Conservation (phyloP, 2,888 invertebrate species). For the Callimorpha dominula region DNA sequence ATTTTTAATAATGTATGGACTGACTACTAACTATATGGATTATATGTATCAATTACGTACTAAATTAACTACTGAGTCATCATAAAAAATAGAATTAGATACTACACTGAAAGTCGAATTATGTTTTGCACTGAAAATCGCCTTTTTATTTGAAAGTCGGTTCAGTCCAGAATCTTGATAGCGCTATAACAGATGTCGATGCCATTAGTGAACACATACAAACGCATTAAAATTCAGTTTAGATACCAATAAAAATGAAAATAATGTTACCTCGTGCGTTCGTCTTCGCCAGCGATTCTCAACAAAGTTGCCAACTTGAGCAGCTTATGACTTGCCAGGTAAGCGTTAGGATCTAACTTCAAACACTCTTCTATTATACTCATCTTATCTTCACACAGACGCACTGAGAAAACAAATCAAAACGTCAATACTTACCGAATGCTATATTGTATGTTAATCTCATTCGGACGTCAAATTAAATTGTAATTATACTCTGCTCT, state of each 20-base stretch:
- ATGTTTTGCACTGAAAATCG: too few species aligned
- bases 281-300: slow-evolving; percentile 85
- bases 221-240: too few species aligned
- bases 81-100: too few species aligned
- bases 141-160: too few species aligned
- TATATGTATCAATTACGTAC: too few species aligned
- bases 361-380: slow-evolving; percentile 88
- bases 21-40: too few species aligned
- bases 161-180: too few species aligned
- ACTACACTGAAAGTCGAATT: too few species aligned
- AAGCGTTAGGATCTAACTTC: slow-evolving; percentile 84
- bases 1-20: too few species aligned
- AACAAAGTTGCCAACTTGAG: slow-evolving; percentile 88
- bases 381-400: slow-evolving; percentile 88
- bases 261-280: slow-evolving; percentile 66
- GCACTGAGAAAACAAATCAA: slow-evolving; percentile 68
- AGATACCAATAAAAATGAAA: not conserved
- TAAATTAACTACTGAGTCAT: too few species aligned
- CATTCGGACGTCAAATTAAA: not conserved
- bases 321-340: slow-evolving; percentile 88
- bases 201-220: too few species aligned
- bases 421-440: not conserved
- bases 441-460: not conserved
- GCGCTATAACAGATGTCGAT: too few species aligned
- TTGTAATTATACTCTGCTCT: not conserved